Evolutionary conservation across 2,888 invertebrate species (phyloP).

Genomic region (Phyto melanocephala): DNA sequence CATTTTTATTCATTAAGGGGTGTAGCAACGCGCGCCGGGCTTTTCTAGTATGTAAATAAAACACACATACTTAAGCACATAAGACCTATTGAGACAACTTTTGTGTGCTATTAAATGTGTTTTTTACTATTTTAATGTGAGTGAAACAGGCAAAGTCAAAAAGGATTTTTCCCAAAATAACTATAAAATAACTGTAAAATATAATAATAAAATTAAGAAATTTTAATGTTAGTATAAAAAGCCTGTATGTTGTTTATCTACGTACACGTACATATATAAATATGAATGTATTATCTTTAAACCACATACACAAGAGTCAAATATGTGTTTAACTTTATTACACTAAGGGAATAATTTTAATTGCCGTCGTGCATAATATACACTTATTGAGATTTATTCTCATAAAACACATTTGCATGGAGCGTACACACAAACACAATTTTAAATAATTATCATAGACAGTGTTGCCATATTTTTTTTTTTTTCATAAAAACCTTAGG

Average conservation of each 20-base stretch:
- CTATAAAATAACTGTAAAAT: not conserved
- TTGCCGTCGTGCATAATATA: not conserved
- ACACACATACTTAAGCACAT: too few species aligned
- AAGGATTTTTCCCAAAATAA: not conserved
- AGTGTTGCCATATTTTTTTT: too few species aligned
- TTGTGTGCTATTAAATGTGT: not conserved
- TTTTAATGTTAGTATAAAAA: not conserved
- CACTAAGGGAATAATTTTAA: not conserved
- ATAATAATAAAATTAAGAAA: not conserved
- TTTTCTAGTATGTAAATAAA: too few species aligned
- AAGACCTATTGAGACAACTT: not conserved
- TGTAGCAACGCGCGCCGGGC: too few species aligned
- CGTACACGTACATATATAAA: too few species aligned
- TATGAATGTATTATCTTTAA: constrained; percentile 30
- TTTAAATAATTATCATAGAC: not conserved
- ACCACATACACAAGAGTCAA: constrained; percentile 2
- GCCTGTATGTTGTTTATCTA: not conserved
- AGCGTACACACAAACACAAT: not conserved
- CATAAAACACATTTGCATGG: too few species aligned
- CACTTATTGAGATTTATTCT: not conserved
- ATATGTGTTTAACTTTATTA: not conserved
- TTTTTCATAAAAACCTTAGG: too few species aligned
- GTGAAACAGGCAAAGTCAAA: not conserved
- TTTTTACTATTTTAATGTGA: not conserved
- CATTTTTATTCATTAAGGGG: too few species aligned